A percentile compares a stretch with the other conserved stretches of the same genome.
Evolutionary conservation across 1,140 invertebrate species (phyloP).

Genomic region (Formica selysi): DNA sequence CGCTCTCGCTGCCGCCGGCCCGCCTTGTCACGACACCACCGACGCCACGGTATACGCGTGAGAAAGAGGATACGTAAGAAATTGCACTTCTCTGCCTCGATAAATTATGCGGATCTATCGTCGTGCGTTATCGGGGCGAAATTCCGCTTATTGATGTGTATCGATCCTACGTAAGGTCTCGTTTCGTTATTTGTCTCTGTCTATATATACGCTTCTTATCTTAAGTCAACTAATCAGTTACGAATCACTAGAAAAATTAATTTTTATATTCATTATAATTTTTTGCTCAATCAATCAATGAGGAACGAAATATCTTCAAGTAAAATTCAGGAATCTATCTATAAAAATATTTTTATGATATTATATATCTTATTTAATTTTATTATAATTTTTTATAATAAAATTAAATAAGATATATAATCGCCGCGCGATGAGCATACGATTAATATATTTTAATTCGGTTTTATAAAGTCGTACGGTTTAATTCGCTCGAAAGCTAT

Average conservation of each 20-base stretch:
- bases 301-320: background rate
- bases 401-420: too few species aligned
- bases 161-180: slow-evolving; percentile 2
- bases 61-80: slow-evolving; percentile 62
- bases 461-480: slow-evolving; percentile 10
- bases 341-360: background rate
- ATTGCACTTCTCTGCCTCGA: slow-evolving; percentile 45
- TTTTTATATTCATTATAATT: too few species aligned
- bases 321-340: slow-evolving; percentile 5
- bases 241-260: too few species aligned
- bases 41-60: slow-evolving; percentile 59
- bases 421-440: background rate
- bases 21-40: slow-evolving; percentile 74
- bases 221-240: too few species aligned
- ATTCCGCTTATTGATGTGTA: slow-evolving; percentile 14
- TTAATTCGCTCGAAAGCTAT: background rate
- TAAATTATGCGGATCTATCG: slow-evolving; percentile 57
- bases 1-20: slow-evolving; percentile 43
- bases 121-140: background rate
- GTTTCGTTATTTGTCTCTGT: background rate
- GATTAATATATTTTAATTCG: background rate
- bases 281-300: background rate
- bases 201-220: background rate
- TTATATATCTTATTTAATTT: background rate
- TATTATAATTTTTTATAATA: background rate